Evolutionary conservation across 2,113 vertebrate species (phyloP).

Genomic region (Myotis lucifugus): DNA sequence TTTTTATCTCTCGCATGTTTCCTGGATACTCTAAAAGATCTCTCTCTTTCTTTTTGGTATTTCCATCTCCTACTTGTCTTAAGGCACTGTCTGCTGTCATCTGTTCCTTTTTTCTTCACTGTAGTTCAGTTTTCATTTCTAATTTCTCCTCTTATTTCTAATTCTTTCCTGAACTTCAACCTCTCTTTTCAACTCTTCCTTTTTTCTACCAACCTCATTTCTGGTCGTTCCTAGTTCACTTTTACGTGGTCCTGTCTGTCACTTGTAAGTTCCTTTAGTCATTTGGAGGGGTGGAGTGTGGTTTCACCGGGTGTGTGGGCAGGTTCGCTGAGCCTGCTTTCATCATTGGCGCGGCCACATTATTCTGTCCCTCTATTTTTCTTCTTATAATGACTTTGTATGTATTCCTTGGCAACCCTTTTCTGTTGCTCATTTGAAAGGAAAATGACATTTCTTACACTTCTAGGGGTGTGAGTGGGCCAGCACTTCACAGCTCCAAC

Average conservation of each 20-base stretch:
- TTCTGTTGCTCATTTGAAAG: neutral
- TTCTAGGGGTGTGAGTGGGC: neutral
- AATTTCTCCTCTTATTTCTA: neutral
- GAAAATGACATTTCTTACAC: neutral
- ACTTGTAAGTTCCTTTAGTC: neutral
- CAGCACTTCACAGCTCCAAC: too few species aligned
- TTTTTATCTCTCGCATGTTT: neutral
- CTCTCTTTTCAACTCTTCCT: neutral
- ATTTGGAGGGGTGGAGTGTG: neutral
- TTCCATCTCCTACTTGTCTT: neutral
- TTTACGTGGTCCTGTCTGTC: neutral
- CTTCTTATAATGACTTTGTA: neutral
- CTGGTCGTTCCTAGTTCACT: neutral
- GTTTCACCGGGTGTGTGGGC: neutral
- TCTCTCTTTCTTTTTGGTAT: neutral
- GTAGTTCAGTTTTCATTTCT: slow-evolving; percentile 4
- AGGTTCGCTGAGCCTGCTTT: neutral
- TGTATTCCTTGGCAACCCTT: neutral
- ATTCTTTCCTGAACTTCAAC: neutral
- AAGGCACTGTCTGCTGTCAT: neutral
- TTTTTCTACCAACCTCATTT: neutral
- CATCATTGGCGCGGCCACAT: neutral
- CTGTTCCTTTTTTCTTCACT: neutral
- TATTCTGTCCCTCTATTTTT: neutral
- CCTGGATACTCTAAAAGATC: neutral